Percentiles rank a stretch among this genome's conserved stretches.
These are phyloP conservation scores for Tipula unca DNA, from an alignment of 2,888 invertebrate genomes.

Conservation along the genomic window DNA sequence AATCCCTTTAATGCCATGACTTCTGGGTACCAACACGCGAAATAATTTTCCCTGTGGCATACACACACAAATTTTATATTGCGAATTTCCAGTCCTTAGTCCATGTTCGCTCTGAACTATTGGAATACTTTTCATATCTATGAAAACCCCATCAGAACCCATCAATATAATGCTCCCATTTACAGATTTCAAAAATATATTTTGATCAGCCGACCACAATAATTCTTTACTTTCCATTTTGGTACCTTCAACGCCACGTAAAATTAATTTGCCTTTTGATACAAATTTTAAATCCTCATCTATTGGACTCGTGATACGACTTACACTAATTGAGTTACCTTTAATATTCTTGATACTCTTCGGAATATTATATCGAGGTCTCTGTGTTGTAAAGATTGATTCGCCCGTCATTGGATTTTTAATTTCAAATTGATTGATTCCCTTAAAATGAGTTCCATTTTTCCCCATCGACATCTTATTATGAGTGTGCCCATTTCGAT, in stretches of 20 bases:
- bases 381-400: constrained; percentile 65
- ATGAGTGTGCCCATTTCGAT: constrained; percentile 39
- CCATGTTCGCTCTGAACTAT: constrained; percentile 48
- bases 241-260: constrained; percentile 75
- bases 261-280: constrained; percentile 54
- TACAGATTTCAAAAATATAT: constrained; percentile 63
- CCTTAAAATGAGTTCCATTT: constrained; percentile 59
- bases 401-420: constrained; percentile 55
- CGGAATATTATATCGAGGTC: constrained; percentile 62
- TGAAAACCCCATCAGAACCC: constrained; percentile 58
- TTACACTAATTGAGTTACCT: constrained; percentile 59
- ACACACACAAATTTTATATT: constrained; percentile 83
- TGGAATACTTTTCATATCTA: constrained; percentile 64
- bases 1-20: constrained; percentile 37
- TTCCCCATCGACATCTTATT: constrained; percentile 50
- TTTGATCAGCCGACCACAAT: constrained; percentile 68
- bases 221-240: constrained; percentile 63
- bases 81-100: constrained; percentile 45
- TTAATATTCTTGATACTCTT: constrained; percentile 55
- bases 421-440: constrained; percentile 59
- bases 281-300: constrained; percentile 56
- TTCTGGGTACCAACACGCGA: constrained; percentile 58
- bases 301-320: constrained; percentile 64
- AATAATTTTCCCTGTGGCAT: constrained; percentile 84
- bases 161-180: constrained; percentile 66